phyloP scores from a whole-genome alignment of 2,888 invertebrate genomes.

The Byasa hedistus region DNA sequence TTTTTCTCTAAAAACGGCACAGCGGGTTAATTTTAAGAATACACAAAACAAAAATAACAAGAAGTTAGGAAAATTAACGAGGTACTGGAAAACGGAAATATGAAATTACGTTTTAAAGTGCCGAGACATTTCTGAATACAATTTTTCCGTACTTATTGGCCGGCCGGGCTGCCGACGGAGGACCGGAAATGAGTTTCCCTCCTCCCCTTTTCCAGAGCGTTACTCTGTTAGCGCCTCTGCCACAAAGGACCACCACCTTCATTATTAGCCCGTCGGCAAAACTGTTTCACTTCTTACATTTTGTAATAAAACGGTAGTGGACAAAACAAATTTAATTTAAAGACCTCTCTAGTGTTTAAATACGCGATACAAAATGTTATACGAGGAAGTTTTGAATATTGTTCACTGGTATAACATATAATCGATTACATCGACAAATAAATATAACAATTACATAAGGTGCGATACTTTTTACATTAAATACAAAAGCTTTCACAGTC shows the following conservation, averaged over 20 bases:
- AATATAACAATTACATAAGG: not conserved
- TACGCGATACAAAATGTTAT: not conserved
- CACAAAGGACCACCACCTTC: slow-evolving; percentile 55
- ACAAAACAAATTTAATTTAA: not conserved
- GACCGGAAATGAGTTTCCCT: slow-evolving; percentile 74
- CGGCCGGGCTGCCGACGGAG: slow-evolving; percentile 63
- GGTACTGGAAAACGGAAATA: slow-evolving; percentile 47
- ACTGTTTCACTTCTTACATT: slow-evolving; percentile 44
- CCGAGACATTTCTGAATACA: slow-evolving; percentile 59
- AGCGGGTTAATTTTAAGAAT: not conserved
- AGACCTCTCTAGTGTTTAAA: too few relatives aligned
- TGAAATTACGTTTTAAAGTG: slow-evolving; percentile 58
- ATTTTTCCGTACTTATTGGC: slow-evolving; percentile 70
- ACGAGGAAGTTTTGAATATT: not conserved
- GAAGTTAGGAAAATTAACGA: slow-evolving; percentile 34
- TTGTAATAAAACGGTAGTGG: slow-evolving; percentile 4
- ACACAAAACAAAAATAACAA: not conserved
- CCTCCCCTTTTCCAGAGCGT: slow-evolving; percentile 34
- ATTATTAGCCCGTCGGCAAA: slow-evolving; percentile 62
- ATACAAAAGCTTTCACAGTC: slow-evolving; percentile 21
- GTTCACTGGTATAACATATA: not conserved
- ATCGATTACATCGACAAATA: too few relatives aligned
- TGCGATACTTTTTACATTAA: not conserved
- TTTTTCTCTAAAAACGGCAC: not conserved
- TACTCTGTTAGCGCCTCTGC: slow-evolving; percentile 33